Percentiles rank a stretch among this genome's conserved stretches.
Conservation (phyloP, 1,140 invertebrate species). For the Aradophagus sp. region DNA sequence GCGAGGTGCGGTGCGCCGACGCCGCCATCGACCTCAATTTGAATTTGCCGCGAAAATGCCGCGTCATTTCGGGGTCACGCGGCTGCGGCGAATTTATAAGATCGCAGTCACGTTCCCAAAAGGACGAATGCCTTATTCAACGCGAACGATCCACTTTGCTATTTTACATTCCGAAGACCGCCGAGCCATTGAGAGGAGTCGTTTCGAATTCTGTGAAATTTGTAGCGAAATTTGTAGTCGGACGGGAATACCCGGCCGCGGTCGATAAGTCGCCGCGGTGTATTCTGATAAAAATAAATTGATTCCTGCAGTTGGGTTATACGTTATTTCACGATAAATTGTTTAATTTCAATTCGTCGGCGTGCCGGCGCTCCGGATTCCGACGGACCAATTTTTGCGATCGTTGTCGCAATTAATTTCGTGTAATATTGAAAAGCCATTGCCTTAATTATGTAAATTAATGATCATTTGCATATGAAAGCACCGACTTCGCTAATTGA, state of each 20-base stretch:
- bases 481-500: constrained; percentile 15
- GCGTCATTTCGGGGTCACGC: constrained; percentile 41
- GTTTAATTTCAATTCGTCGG: constrained; percentile 7
- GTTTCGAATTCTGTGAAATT: constrained; percentile 52
- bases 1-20: too few species aligned
- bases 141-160: constrained; percentile 57
- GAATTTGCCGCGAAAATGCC: constrained; percentile 31
- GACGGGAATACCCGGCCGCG: constrained; percentile 35
- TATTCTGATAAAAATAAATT: constrained; percentile 40
- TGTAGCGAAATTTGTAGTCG: constrained; percentile 53
- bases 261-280: constrained; percentile 22
- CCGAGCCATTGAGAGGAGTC: constrained; percentile 51
- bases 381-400: constrained; percentile 2
- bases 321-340: constrained; percentile 25
- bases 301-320: constrained; percentile 7
- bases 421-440: constrained; percentile 11
- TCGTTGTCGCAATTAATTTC: constrained; percentile 20
- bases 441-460: constrained; percentile 17
- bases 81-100: constrained; percentile 37
- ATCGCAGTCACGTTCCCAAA: constrained; percentile 54
- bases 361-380: not conserved
- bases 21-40: too few species aligned
- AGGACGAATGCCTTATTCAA: constrained; percentile 59
- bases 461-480: constrained; percentile 26
- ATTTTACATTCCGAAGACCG: constrained; percentile 58